A percentile compares a stretch with the other conserved stretches of the same genome.
Evolutionary conservation across 1,140 invertebrate genomes (phyloP).

Genomic region (Zaprionus ornatus): DNA sequence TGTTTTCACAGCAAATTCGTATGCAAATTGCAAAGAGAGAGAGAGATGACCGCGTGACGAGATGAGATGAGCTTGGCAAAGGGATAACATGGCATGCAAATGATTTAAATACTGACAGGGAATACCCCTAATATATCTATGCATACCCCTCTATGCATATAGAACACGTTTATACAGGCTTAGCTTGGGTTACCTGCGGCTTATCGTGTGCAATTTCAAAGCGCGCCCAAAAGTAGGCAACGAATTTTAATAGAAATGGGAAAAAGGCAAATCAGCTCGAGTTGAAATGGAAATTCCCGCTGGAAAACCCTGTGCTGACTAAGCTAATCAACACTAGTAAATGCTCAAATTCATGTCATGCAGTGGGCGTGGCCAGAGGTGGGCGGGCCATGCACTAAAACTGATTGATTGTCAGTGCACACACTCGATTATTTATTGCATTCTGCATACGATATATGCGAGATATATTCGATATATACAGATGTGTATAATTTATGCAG

Average conservation of each 20-base stretch:
- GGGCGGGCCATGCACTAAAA: background rate
- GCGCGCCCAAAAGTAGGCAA: background rate
- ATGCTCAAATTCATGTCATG: background rate
- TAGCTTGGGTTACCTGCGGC: background rate
- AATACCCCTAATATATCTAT: background rate
- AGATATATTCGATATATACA: background rate
- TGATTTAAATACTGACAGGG: slow-evolving; percentile 4
- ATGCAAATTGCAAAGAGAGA: slow-evolving; percentile 23
- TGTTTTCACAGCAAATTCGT: slow-evolving; percentile 36
- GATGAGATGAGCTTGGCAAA: slow-evolving; percentile 2
- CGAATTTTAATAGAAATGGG: background rate
- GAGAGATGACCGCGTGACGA: slow-evolving; percentile 27
- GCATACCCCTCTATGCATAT: background rate
- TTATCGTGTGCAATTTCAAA: background rate
- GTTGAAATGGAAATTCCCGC: background rate
- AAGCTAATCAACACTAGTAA: background rate
- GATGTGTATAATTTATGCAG: slow-evolving; percentile 11
- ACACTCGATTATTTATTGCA: slow-evolving; percentile 21
- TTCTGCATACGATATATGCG: background rate
- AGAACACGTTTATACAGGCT: no score
- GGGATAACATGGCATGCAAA: slow-evolving; percentile 25
- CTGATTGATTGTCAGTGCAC: slow-evolving; percentile 40
- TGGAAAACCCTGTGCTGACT: background rate
- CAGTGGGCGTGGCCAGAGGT: background rate
- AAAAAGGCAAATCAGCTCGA: background rate